Evolutionary conservation across 2,888 invertebrate genomes (phyloP).

Genomic region (Phalera bucephala): DNA sequence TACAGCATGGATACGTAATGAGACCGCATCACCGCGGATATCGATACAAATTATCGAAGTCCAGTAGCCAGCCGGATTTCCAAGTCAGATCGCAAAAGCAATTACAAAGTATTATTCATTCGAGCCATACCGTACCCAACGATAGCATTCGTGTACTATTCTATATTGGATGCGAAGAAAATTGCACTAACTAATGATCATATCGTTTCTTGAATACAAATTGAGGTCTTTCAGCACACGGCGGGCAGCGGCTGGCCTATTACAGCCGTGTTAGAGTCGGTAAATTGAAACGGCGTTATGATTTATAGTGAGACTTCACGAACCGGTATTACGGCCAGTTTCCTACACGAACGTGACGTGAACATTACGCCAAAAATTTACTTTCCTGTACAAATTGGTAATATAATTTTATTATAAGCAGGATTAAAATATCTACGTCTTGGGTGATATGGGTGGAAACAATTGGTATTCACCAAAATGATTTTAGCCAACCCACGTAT

Average conservation of each 20-base stretch:
- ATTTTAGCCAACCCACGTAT: no score
- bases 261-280: slow-evolving; percentile 64
- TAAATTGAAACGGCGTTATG: slow-evolving; percentile 79
- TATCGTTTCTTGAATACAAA: slow-evolving; percentile 79
- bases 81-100: slow-evolving; percentile 59
- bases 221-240: slow-evolving; percentile 70
- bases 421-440: no score
- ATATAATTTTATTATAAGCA: not conserved
- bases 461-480: no score
- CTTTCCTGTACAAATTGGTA: slow-evolving; percentile 11
- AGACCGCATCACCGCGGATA: slow-evolving; percentile 46
- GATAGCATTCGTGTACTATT: slow-evolving; percentile 65
- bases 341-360: slow-evolving; percentile 65
- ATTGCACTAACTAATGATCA: slow-evolving; percentile 79
- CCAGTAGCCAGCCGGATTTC: slow-evolving; percentile 50
- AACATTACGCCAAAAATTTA: slow-evolving; percentile 42
- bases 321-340: slow-evolving; percentile 68
- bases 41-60: slow-evolving; percentile 52
- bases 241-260: slow-evolving; percentile 62
- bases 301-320: slow-evolving; percentile 75
- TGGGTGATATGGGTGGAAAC: no score
- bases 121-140: slow-evolving; percentile 52
- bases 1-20: slow-evolving; percentile 44
- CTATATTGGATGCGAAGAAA: slow-evolving; percentile 75
- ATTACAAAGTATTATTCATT: slow-evolving; percentile 71